Evolutionary conservation across 1,140 invertebrate species (phyloP).

Genomic region (Pseudomyrmex dendroicus): DNA sequence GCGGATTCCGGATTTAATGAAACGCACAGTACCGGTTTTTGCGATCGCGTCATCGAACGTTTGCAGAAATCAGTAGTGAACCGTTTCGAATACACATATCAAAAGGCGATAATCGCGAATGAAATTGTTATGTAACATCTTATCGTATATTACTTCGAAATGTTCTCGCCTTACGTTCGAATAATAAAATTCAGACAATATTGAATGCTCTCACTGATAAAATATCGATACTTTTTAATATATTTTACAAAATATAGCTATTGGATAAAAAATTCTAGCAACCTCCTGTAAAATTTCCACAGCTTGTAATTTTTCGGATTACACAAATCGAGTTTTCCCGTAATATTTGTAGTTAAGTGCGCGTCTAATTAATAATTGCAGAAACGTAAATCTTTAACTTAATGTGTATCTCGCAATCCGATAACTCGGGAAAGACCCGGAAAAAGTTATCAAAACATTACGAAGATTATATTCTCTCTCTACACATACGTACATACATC

Average conservation of each 20-base stretch:
- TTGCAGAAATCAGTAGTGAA: slow-evolving; percentile 24
- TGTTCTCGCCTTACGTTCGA: not conserved
- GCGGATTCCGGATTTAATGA: not conserved
- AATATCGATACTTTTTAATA: too few species aligned
- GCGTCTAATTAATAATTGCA: not conserved
- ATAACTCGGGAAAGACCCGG: not conserved
- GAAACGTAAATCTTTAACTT: not conserved
- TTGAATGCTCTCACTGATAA: not conserved
- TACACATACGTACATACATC: too few species aligned
- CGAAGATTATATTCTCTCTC: too few species aligned
- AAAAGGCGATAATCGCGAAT: not conserved
- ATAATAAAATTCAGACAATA: not conserved
- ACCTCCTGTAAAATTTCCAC: too few species aligned
- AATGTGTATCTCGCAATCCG: not conserved
- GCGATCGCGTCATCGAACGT: not conserved
- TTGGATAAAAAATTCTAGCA: too few species aligned
- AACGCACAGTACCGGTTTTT: not conserved
- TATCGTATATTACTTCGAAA: not conserved
- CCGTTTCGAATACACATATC: not conserved
- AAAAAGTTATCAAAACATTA: not conserved
- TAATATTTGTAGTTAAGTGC: not conserved
- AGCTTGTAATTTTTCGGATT: too few species aligned
- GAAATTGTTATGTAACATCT: slow-evolving; percentile 29
- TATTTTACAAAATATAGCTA: too few species aligned
- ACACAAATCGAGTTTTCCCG: too few species aligned